These are phyloP conservation scores for Hoplostethus mediterraneus DNA, from an alignment of 2,797 vertebrate species.

Conservation along the genomic window DNA sequence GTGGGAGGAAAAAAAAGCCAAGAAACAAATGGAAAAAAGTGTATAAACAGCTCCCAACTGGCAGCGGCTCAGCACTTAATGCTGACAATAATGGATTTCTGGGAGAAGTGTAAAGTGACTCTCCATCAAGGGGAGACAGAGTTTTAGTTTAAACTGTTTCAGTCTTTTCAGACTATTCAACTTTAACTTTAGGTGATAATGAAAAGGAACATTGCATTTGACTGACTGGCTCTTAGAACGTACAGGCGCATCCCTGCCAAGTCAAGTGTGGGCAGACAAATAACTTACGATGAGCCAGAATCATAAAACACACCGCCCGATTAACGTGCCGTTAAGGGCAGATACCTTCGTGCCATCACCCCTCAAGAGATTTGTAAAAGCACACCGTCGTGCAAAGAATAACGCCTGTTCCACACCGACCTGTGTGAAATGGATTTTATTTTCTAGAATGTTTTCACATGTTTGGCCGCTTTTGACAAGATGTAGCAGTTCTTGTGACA, in stretches of 20 bases:
- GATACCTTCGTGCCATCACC: too few species aligned
- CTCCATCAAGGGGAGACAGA: conserved; percentile 69
- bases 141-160: conserved; percentile 63
- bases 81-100: conserved; percentile 80
- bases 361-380: too few species aligned
- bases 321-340: too few species aligned
- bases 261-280: conserved; percentile 45
- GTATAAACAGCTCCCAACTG: conserved; percentile 76
- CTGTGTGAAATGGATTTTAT: too few species aligned
- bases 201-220: conserved; percentile 49
- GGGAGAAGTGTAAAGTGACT: conserved; percentile 70
- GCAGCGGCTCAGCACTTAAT: conserved; percentile 79
- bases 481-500: too few species aligned
- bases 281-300: conserved; percentile 24
- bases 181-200: conserved; percentile 62
- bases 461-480: too few species aligned
- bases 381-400: too few species aligned
- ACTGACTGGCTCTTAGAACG: conserved; percentile 55
- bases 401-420: too few species aligned
- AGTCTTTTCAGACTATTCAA: conserved; percentile 64
- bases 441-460: too few species aligned
- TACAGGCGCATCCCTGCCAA: conserved; percentile 24
- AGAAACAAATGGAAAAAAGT: conserved; percentile 76
- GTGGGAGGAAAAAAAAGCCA: conserved; percentile 73
- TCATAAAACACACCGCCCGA: too few species aligned